Evolutionary conservation across 2,113 vertebrate genomes (phyloP).

Genomic region (Burhinus oedicnemus): DNA sequence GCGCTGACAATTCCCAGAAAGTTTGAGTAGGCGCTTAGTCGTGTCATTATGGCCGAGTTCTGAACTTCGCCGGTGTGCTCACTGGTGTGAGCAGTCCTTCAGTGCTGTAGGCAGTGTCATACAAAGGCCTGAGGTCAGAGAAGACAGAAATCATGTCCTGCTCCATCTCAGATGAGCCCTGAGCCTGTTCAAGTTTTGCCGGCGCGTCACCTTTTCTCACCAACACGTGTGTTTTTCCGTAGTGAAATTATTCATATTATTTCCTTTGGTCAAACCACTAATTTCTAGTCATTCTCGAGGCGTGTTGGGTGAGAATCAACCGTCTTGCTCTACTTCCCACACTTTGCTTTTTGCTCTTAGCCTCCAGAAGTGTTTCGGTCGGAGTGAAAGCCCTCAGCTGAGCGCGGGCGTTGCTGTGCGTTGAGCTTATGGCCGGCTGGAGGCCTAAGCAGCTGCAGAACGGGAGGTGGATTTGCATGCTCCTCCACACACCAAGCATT

Average conservation of each 20-base stretch:
- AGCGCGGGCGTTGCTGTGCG: neutral
- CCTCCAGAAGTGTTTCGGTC: neutral
- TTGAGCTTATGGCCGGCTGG: neutral
- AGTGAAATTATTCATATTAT: neutral
- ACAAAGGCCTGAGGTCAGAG: neutral
- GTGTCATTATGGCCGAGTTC: neutral
- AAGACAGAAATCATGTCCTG: neutral
- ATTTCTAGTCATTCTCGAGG: neutral
- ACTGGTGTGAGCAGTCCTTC: neutral
- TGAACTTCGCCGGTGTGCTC: neutral
- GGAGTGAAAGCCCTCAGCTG: neutral
- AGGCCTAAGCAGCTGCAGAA: neutral
- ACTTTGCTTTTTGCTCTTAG: neutral
- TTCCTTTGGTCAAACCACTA: neutral
- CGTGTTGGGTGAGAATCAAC: neutral
- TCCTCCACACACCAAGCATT: neutral
- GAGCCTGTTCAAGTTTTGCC: neutral
- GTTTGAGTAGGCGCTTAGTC: neutral
- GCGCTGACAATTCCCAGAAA: neutral
- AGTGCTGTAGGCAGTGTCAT: neutral
- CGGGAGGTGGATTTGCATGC: neutral
- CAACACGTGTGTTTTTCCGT: accelerated
- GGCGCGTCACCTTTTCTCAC: neutral
- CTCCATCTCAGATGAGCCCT: neutral
- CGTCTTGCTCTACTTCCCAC: neutral